Base-by-base conservation (phyloP, 2,888 invertebrate genomes). In the Atherix ibis region DNA sequence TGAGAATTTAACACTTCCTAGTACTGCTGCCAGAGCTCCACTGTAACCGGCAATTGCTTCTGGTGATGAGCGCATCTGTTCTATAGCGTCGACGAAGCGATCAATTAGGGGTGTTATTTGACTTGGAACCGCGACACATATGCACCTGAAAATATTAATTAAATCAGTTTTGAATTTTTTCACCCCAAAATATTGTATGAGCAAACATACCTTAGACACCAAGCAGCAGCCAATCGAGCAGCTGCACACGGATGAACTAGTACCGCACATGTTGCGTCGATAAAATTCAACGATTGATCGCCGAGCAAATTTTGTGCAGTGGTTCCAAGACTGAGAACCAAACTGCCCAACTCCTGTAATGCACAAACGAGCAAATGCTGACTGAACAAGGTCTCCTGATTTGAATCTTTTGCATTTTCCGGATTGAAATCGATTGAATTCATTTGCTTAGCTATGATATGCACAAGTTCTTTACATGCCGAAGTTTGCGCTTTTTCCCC, bases 401-500 rank as follows among this genome's bases (percentile, higher is more conserved):
- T 85, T 40, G 79, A 81, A 54, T 89, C 87, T 58, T 88, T 88
- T 9, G 85, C 85, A 52, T 87, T 88, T 56, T 88, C 88, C 0
- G 87, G 85, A 61, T 83, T 88, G 47, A 87, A 87, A 58, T 88
- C 88, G 43, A 91, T 88, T 4, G 83, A 81, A 63, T 87, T 89
- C 87, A 94, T 92, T 64, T 94, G 91, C 51, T 89, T 88, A 27
- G 84, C 74, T 35, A 97, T 78, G 35, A 94, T 78, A 44, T 82
- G 80, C 43, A 89, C 80, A 34, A 98, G 78, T 62, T 95, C 92
- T 53, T 91, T 88, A 53, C 89, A 87, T 0, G 95, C 95, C 0
- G 87, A 82, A 18, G 88, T 78, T 61, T 98, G 98, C 6, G 95
- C 92, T 49, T 94, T 94, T 63, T 98, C 98, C 0, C 94, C 88